Conservation (phyloP, 2,888 invertebrate genomes). For the Didymodactylos carnosus region DNA sequence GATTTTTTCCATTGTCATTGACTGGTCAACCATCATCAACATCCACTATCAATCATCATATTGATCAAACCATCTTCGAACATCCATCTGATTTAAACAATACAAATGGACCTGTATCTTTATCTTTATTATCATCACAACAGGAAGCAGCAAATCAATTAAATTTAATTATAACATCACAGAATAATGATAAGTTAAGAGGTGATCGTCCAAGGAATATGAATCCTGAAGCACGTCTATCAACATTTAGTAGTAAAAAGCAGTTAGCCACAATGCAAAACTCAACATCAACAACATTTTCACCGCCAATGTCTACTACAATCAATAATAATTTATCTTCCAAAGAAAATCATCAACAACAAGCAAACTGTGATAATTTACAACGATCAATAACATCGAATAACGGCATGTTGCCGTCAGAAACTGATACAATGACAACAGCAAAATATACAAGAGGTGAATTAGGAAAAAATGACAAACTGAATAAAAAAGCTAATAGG, state of each 20-base stretch:
- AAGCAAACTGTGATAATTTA: background rate
- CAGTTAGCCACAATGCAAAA: too few species aligned
- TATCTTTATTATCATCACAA: too few species aligned
- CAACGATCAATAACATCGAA: background rate
- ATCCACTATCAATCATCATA: background rate
- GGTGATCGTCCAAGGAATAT: background rate
- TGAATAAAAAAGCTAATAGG: background rate
- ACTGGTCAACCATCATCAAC: too few species aligned
- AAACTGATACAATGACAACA: too few species aligned
- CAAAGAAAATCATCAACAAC: background rate
- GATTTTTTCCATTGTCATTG: background rate
- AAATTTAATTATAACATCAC: background rate
- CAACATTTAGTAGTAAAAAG: background rate
- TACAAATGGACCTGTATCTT: too few species aligned
- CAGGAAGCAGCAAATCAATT: too few species aligned
- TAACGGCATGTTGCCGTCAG: too few species aligned
- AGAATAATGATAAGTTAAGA: background rate
- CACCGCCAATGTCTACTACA: background rate
- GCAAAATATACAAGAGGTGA: background rate
- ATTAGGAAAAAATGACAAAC: background rate
- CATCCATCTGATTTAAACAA: too few species aligned
- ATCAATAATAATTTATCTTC: background rate
- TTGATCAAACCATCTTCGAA: background rate
- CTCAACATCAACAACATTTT: background rate
- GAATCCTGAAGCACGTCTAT: background rate